Percentiles rank a stretch among this genome's conserved stretches.
Conservation (phyloP, 2,888 invertebrate genomes). For the Calameuta filiformis region DNA sequence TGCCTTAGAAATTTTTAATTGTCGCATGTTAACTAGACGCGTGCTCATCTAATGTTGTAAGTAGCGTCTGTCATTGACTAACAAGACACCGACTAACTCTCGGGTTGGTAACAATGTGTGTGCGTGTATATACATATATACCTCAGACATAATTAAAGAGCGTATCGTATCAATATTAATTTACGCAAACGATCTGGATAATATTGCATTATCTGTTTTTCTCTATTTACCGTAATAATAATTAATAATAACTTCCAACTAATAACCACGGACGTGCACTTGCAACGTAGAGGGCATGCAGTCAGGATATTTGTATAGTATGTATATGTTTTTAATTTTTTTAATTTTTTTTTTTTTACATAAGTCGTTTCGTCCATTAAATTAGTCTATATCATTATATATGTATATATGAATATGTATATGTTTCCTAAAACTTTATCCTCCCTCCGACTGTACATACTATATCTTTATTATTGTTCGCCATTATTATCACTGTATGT, state of each 20-base stretch:
- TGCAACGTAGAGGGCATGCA: constrained; percentile 59
- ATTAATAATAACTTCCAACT: constrained; percentile 47
- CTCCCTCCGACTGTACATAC: constrained; percentile 24
- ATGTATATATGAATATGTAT: constrained; percentile 43
- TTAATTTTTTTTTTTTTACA: constrained; percentile 23
- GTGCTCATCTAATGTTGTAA: constrained; percentile 62
- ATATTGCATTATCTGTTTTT: too few relatives aligned
- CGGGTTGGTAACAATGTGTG: background rate
- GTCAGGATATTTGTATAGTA: constrained; percentile 46
- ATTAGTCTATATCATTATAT: constrained; percentile 29
- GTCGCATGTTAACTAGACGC: constrained; percentile 50
- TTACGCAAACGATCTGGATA: too few relatives aligned
- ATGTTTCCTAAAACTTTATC: constrained; percentile 25
- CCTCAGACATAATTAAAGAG: too few relatives aligned
- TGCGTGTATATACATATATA: too few relatives aligned
- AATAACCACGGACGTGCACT: constrained; percentile 54
- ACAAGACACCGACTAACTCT: constrained; percentile 47
- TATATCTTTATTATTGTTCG: constrained; percentile 19
- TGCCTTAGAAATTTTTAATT: background rate
- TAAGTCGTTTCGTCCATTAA: constrained; percentile 19
- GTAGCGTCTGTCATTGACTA: constrained; percentile 58
- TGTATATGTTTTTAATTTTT: constrained; percentile 36
- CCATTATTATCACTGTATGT: constrained; percentile 41
- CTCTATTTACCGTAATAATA: constrained; percentile 9
- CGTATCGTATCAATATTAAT: too few relatives aligned